Evolutionary conservation across 2,797 vertebrate genomes (phyloP).

Genomic region (Microctenopoma lineatum): DNA sequence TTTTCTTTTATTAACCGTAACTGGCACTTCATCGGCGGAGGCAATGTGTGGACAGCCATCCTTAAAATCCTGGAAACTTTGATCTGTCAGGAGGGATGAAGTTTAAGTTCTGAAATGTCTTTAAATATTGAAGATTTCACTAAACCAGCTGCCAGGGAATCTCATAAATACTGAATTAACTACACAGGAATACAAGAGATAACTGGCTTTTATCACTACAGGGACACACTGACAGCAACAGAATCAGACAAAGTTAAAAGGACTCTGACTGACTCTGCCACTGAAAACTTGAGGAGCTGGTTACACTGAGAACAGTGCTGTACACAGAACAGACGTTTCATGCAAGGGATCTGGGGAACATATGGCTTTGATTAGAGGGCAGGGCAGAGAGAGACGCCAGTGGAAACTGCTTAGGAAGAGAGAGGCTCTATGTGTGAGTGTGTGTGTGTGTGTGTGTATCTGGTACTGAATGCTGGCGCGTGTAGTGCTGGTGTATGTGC

Average conservation of each 20-base stretch:
- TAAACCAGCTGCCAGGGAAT: slow-evolving; percentile 20
- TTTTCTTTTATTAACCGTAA: slow-evolving; percentile 8
- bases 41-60: not conserved
- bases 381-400: slow-evolving; percentile 63
- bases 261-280: slow-evolving; percentile 23
- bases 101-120: not conserved
- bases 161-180: slow-evolving; percentile 23
- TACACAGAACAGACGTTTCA: slow-evolving; percentile 76
- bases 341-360: slow-evolving; percentile 74
- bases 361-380: slow-evolving; percentile 83
- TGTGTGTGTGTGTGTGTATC: slow-evolving; percentile 2
- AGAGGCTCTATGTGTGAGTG: slow-evolving; percentile 10
- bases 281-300: slow-evolving; percentile 28
- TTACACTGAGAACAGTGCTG: slow-evolving; percentile 36
- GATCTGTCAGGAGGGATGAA: slow-evolving; percentile 4
- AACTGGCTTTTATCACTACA: not conserved
- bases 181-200: not conserved
- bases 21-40: slow-evolving; percentile 8
- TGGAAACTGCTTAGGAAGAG: slow-evolving; percentile 69
- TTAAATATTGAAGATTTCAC: slow-evolving; percentile 13
- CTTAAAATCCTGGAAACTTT: not conserved
- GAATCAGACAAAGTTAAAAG: not conserved
- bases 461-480: slow-evolving; percentile 17
- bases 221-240: not conserved
- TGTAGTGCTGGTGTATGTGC: not conserved